These are phyloP conservation scores for Volucella inanis DNA, from an alignment of 2,888 invertebrate genomes.

Conservation along the genomic window DNA sequence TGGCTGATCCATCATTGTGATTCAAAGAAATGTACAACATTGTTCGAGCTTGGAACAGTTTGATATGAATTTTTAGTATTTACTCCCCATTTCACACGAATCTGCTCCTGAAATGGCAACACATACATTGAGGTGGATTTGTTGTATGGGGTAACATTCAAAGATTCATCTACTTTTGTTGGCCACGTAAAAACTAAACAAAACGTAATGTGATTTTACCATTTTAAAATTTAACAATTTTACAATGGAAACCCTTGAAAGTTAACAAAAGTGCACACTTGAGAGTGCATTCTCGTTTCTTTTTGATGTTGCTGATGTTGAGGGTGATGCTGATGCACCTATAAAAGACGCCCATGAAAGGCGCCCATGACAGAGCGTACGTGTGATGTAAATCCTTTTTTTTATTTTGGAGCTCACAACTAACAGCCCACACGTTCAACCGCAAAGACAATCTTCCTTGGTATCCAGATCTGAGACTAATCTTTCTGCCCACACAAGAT, in stretches of 20 bases:
- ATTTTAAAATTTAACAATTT: slow-evolving; percentile 5
- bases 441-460: background rate
- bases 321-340: slow-evolving; percentile 32
- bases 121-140: background rate
- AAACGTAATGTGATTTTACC: slow-evolving; percentile 38
- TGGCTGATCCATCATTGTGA: no score
- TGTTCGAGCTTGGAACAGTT: no score
- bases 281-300: slow-evolving; percentile 17
- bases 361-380: background rate
- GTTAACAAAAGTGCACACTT: slow-evolving; percentile 39
- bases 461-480: background rate
- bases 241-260: slow-evolving; percentile 45
- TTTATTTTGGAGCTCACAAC: background rate
- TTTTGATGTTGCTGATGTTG: background rate
- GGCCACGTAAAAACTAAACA: slow-evolving; percentile 46
- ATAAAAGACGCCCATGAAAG: background rate
- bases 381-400: slow-evolving; percentile 26
- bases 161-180: slow-evolving; percentile 43
- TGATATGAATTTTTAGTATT: no score
- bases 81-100: no score
- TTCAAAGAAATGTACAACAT: no score
- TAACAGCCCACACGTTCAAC: slow-evolving; percentile 13
- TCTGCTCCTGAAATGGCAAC: background rate
- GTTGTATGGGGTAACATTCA: slow-evolving; percentile 28
- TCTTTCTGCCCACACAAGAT: slow-evolving; percentile 13